Base-by-base conservation (phyloP, 2,113 vertebrate genomes). In the Sylvietta virens region DNA sequence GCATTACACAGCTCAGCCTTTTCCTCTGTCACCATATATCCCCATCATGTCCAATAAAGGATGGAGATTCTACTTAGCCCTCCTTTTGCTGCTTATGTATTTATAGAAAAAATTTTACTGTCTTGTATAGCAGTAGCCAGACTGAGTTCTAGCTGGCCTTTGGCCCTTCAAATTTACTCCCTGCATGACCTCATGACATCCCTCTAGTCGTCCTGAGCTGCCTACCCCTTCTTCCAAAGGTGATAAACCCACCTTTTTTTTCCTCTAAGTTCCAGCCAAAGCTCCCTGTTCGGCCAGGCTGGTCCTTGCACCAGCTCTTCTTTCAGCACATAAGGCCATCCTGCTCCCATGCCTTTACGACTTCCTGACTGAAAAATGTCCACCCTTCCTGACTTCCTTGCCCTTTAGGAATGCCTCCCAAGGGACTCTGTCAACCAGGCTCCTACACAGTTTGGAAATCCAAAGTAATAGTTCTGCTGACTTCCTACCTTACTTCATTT, bases 11-110 rank as follows among this genome's bases (percentile, higher is more conserved):
- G 27, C 35, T 74, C 60, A 66, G 18, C 7, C 21, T 69, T 81
- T 67, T 4, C 11, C n/a, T 81, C 47, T 56, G 8, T 45, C 44
- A 40, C 15, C 4, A 2, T 26, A 6, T 37, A 56, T 31, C 19
- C 3, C 15, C 4, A 6, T 3, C 0, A 7, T 4, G 70, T 4
- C 33, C 44, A 58, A 17, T 6, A 64, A 45, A 51, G 24, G 21
- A 31, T 24, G 7, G 18, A 65, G 39, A 47, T 27, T 77, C 14
- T 80, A 21, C 57, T 64, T 22, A 35, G 40, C 13, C 13, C 30
- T 42, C 15, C 39, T 39, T 39, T 30, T 30, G 24, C 24, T 54
- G 19, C 4, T 21, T 5, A 20, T 16, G 19, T 24, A 53, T 44
- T 39, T 33, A 44, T 5, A 23, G 15, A 16, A 69, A 69, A 1